These are phyloP conservation scores for Lophius piscatorius DNA, from an alignment of 2,113 vertebrate genomes.

Conservation along the genomic window DNA sequence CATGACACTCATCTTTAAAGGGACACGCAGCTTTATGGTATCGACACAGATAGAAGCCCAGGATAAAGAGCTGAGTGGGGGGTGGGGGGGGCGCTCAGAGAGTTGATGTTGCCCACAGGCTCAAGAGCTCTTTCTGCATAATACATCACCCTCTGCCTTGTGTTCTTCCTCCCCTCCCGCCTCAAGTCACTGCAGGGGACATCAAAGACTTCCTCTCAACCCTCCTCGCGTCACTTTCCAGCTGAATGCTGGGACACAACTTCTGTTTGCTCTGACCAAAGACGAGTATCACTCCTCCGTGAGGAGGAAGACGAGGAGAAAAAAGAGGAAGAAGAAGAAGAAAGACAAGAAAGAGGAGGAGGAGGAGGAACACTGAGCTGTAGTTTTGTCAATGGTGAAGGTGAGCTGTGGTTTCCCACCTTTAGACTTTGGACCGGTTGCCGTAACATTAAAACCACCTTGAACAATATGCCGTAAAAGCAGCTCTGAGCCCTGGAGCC, in stretches of 20 bases:
- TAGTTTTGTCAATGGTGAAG: too few relatives aligned
- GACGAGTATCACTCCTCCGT: background rate
- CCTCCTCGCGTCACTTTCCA: constrained; percentile 47
- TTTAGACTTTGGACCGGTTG: too few relatives aligned
- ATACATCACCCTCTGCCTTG: constrained; percentile 60
- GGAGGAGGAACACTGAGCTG: too few relatives aligned
- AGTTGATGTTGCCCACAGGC: constrained; percentile 63
- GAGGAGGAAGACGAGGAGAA: background rate
- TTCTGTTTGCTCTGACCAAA: background rate
- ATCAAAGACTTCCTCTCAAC: constrained; percentile 55
- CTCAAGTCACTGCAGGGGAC: constrained; percentile 39
- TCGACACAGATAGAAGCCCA: too few relatives aligned
- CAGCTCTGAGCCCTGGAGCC: too few relatives aligned
- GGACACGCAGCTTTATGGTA: too few relatives aligned
- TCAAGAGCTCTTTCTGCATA: constrained; percentile 69
- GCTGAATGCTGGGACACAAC: constrained; percentile 35
- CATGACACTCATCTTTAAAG: too few relatives aligned
- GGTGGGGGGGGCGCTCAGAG: constrained; percentile 16
- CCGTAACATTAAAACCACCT: too few relatives aligned
- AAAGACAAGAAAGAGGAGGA: too few relatives aligned
- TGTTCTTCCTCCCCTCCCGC: constrained; percentile 28
- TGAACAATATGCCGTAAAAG: too few relatives aligned
- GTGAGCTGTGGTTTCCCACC: too few relatives aligned
- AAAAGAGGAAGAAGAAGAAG: too few relatives aligned
- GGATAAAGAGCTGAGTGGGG: constrained; percentile 27